Conservation (phyloP, 2,113 vertebrate species). For the Phasianus colchicus region DNA sequence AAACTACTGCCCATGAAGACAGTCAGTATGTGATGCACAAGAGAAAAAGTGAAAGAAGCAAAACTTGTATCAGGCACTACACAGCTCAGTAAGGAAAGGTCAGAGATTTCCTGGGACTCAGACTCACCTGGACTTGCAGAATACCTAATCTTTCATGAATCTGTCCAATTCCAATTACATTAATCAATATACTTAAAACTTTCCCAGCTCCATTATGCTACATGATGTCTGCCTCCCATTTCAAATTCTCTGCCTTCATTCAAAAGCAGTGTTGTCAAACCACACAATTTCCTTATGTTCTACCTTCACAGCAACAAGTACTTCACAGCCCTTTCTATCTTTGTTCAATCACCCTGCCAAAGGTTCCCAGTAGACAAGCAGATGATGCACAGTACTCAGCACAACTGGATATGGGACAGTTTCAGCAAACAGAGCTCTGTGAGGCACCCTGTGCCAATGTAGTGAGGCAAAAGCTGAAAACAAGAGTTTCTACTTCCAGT, state of each 20-base stretch:
- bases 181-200: neutral
- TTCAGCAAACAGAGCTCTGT: accelerated
- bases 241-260: neutral
- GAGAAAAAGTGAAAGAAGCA: neutral
- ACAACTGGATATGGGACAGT: accelerated
- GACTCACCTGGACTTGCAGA: neutral
- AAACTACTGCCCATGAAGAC: neutral
- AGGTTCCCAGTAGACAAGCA: neutral
- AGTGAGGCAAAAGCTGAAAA: neutral
- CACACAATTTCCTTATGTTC: neutral
- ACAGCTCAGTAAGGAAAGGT: neutral
- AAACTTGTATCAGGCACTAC: neutral
- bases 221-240: neutral
- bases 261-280: neutral
- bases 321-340: neutral
- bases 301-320: no score
- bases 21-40: neutral
- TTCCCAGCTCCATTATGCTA: neutral
- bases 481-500: no score
- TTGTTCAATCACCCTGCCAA: neutral
- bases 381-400: accelerated
- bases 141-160: no score
- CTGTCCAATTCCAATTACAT: no score
- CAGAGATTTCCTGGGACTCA: neutral
- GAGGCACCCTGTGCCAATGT: accelerated